phyloP scores from a whole-genome alignment of 2,797 vertebrate species.

The Enteromius afrohamiltoni region DNA sequence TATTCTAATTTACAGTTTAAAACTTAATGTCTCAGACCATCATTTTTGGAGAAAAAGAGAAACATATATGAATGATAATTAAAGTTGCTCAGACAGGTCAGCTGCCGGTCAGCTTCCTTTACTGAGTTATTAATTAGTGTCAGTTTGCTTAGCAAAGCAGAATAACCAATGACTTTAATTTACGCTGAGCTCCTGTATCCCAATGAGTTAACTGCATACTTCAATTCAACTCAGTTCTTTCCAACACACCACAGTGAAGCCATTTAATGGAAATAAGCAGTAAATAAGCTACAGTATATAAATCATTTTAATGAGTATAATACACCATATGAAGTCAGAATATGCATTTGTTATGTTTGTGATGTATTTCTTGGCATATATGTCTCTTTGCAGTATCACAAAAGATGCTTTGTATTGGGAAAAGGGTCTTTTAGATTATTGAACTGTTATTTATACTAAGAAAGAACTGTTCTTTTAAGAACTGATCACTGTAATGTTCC shows the following conservation, averaged over 20 bases:
- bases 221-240: neutral
- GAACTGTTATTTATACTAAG: neutral
- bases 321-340: neutral
- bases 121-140: neutral
- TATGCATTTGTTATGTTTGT: neutral
- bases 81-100: neutral
- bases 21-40: neutral
- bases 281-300: neutral
- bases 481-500: neutral
- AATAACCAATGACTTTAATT: slow-evolving; percentile 1
- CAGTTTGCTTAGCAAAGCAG: neutral
- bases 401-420: neutral
- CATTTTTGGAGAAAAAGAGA: neutral
- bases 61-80: neutral
- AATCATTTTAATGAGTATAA: neutral
- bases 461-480: neutral
- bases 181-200: neutral
- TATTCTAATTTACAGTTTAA: neutral
- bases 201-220: neutral
- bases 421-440: neutral
- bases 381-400: neutral
- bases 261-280: neutral
- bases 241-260: neutral
- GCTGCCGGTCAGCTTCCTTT: neutral
- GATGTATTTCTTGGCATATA: neutral